Percentiles rank a stretch among this genome's conserved stretches.
Conservation (phyloP, 2,888 invertebrate species). For the Torymus auratus region DNA sequence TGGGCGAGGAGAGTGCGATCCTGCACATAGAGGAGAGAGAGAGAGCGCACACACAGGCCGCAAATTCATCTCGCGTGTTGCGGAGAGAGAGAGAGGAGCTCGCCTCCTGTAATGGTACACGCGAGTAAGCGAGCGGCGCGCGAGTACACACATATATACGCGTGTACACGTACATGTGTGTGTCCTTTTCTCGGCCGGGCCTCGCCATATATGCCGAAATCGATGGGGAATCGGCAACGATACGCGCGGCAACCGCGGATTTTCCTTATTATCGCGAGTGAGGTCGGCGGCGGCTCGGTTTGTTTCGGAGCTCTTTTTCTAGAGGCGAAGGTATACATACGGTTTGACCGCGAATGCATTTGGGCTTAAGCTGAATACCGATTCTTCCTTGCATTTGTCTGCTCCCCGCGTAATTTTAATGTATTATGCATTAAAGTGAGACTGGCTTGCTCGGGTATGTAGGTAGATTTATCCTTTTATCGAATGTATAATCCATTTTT, state of each 20-base stretch:
- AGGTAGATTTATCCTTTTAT: no score
- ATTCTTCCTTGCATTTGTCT: not conserved
- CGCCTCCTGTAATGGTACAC: not conserved
- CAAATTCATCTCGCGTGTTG: slow-evolving; percentile 71
- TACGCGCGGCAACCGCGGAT: not conserved
- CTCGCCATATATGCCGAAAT: slow-evolving; percentile 43
- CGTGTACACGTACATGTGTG: no score
- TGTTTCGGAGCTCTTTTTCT: no score
- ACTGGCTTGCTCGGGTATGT: no score
- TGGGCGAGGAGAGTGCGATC: slow-evolving; percentile 71
- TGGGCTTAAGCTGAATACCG: not conserved
- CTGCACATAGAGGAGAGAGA: slow-evolving; percentile 63
- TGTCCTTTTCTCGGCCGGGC: not conserved
- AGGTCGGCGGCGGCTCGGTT: no score
- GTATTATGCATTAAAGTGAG: no score
- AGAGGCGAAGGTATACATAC: no score
- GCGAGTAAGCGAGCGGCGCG: not conserved
- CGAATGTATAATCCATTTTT: no score
- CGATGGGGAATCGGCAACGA: not conserved
- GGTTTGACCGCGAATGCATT: no score
- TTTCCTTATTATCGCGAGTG: no score
- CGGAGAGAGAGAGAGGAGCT: not conserved
- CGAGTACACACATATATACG: no score
- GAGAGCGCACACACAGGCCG: slow-evolving; percentile 49
- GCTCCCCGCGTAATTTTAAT: not conserved